These are phyloP conservation scores for Coryphaenoides rupestris DNA, from an alignment of 2,113 vertebrate species.

Conservation along the genomic window DNA sequence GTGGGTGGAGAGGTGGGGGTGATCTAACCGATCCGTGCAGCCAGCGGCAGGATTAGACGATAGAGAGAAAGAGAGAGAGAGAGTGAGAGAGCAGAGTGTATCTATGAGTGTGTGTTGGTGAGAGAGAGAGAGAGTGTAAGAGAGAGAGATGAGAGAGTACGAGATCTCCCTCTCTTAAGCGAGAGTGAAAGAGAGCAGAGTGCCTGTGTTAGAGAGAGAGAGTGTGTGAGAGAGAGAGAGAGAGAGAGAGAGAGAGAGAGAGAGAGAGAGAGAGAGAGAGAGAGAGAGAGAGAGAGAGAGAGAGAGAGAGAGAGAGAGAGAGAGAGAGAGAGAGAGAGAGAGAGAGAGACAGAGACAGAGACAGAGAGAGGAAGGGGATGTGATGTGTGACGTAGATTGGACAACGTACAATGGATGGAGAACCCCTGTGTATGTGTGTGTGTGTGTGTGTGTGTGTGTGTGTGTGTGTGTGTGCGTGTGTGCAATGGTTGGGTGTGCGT, in stretches of 20 bases:
- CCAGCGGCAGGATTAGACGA: too few species aligned
- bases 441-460: slow-evolving; percentile 12
- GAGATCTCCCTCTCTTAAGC: too few species aligned
- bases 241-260: slow-evolving; percentile 3
- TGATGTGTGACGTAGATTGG: too few species aligned
- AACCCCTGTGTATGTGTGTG: slow-evolving; percentile 31
- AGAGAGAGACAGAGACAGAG: too few species aligned
- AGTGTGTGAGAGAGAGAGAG: not conserved
- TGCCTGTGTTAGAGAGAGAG: too few species aligned
- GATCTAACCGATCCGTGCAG: too few species aligned
- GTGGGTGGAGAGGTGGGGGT: too few species aligned
- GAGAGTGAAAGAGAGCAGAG: not conserved
- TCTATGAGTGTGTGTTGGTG: not conserved
- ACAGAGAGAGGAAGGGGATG: too few species aligned
- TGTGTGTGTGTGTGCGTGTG: slow-evolving; percentile 1
- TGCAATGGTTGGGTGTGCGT: too few species aligned
- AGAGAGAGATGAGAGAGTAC: slow-evolving; percentile 4
- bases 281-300: slow-evolving; percentile 4
- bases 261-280: slow-evolving; percentile 3
- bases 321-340: too few species aligned
- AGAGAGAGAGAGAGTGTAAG: not conserved
- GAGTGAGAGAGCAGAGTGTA: slow-evolving; percentile 1
- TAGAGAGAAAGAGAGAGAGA: too few species aligned
- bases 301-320: not conserved
- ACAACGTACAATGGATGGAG: too few species aligned